Evolutionary conservation across 2,797 vertebrate species (phyloP).

Genomic region (Enteromius paludinosus): DNA sequence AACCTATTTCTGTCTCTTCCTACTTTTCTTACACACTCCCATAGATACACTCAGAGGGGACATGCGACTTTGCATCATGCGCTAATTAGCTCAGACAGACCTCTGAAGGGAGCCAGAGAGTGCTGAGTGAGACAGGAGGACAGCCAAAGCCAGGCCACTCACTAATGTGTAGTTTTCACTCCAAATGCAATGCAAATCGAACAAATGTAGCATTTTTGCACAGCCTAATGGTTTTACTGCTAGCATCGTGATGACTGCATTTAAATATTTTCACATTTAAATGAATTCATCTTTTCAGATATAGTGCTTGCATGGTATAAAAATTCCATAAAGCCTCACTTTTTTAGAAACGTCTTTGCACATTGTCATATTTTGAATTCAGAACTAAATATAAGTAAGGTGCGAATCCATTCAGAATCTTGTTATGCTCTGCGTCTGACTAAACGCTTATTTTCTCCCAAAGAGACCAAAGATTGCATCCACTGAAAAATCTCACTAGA

Average conservation of each 20-base stretch:
- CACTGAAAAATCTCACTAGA: neutral
- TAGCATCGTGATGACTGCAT: neutral
- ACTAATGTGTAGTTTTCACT: neutral
- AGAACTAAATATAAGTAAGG: conserved; percentile 14
- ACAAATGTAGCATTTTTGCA: neutral
- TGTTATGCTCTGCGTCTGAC: neutral
- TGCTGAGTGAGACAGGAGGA: conserved; percentile 36
- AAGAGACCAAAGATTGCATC: neutral
- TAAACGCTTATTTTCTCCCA: neutral
- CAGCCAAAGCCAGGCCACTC: conserved; percentile 5
- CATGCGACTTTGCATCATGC: conserved; percentile 53
- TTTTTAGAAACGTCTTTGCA: neutral
- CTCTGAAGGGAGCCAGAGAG: conserved; percentile 34
- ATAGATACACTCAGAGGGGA: conserved; percentile 44
- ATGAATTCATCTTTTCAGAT: neutral
- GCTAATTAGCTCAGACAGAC: conserved; percentile 64
- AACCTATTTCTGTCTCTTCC: conserved; percentile 40
- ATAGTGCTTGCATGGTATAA: neutral
- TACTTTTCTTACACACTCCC: conserved; percentile 30
- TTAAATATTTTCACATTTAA: neutral
- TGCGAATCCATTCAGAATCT: conserved; percentile 9
- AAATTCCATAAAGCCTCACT: neutral
- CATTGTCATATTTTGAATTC: neutral
- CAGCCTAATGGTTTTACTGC: neutral
- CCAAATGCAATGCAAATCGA: neutral